Base-by-base conservation (phyloP, 2,888 invertebrate species). In the Xestia rhomboidea region DNA sequence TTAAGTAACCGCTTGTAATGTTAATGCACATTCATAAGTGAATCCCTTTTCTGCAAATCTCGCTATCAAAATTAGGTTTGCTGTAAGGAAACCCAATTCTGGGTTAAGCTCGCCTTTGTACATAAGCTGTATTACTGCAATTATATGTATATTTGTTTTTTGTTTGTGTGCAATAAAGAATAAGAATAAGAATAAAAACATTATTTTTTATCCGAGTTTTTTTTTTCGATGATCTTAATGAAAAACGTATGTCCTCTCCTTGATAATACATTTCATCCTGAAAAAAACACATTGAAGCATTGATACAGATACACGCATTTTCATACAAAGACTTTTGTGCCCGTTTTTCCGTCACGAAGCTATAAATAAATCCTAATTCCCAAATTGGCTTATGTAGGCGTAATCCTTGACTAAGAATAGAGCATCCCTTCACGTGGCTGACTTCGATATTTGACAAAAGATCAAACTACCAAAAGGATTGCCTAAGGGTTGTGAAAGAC, bases 301-400 rank as follows among this genome's bases (percentile, higher is more conserved):
- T 54, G 3, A n/a, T 73, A 54, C 13, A 41, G 54, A 30, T 18
- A 34, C 34, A 0, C 38, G 1, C 38, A 60, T 41, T 49, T 30
- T 24, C 18, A 13, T 18, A 73, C 30, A 76, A 68, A 49, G 11
- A 41, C 34, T 38, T 54, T 68, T 79, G 62, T 62, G 34, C 15
- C 24, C 44, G 21, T 44, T 41, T 64, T 64, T 24, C 64, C 46
- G 38, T n/a, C 24, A 62, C n/a, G 38, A 54, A 41, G 60, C 67
- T 73, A 63, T 44, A 68, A 54, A 49, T 73, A 46, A 38, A 78
- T 44, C 30, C 27, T 38, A 68, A 73, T 68, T 46, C 46, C 13
- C n/a, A 44, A 67, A 78, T 54, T 79, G 73, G 27, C 18, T 34
- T 51, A 38, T 34, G 34, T 60, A 60, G 7, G 34, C 57, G 15